phyloP scores from a whole-genome alignment of 2,888 invertebrate genomes.

The Bombyx huttoni region DNA sequence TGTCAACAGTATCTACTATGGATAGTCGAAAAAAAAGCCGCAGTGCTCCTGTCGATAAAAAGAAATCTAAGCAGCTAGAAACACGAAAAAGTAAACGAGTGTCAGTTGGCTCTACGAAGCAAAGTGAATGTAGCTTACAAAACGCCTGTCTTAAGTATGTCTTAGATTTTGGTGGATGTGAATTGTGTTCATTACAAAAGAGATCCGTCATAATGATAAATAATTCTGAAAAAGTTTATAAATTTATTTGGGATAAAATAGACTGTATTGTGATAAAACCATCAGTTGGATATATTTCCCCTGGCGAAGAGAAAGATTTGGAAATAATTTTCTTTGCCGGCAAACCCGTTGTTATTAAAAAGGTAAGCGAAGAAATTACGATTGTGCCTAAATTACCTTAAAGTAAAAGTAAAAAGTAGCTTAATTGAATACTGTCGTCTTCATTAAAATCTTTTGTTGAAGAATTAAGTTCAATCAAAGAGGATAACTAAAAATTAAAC shows the following conservation, averaged over 20 bases:
- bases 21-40: conserved; percentile 38
- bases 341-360: conserved; percentile 32
- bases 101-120: conserved; percentile 31
- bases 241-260: conserved; percentile 44
- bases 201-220: conserved; percentile 52
- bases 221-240: conserved; percentile 61
- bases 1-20: conserved; percentile 32
- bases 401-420: background rate
- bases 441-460: too few species aligned
- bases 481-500: too few species aligned
- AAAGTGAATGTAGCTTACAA: conserved; percentile 26
- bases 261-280: conserved; percentile 45
- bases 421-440: too few species aligned
- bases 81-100: conserved; percentile 26
- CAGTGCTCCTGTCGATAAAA: conserved; percentile 28
- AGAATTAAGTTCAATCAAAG: too few species aligned
- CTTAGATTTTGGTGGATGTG: conserved; percentile 56
- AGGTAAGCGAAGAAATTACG: conserved; percentile 19
- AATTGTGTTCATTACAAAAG: conserved; percentile 39
- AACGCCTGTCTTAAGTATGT: conserved; percentile 49
- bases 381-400: too few species aligned
- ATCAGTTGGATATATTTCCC: conserved; percentile 54
- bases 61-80: conserved; percentile 23
- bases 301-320: conserved; percentile 61
- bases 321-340: conserved; percentile 49